phyloP scores from a whole-genome alignment of 2,113 vertebrate genomes.

The Pungitius pungitius region DNA sequence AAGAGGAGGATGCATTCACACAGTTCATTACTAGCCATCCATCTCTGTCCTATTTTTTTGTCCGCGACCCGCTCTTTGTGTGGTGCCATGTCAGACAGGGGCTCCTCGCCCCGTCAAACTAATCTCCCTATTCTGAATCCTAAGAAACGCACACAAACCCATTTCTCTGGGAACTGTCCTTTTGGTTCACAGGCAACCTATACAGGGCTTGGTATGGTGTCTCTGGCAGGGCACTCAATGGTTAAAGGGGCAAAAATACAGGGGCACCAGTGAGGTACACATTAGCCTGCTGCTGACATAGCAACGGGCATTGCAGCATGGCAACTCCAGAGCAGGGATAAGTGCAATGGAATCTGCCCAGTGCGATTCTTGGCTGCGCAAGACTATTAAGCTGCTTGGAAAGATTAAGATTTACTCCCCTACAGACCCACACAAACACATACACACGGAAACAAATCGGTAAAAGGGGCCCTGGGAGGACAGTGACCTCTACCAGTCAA shows the following conservation, averaged over 20 bases:
- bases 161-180: slow-evolving; percentile 45
- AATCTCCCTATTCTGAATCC: slow-evolving; percentile 59
- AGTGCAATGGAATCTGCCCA: slow-evolving; percentile 59
- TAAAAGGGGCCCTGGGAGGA: slow-evolving; percentile 68
- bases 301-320: slow-evolving; percentile 65
- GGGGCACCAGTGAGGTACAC: slow-evolving; percentile 52
- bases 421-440: slow-evolving; percentile 51
- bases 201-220: slow-evolving; percentile 31
- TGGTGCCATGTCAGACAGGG: slow-evolving; percentile 48
- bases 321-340: slow-evolving; percentile 63
- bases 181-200: slow-evolving; percentile 57
- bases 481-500: slow-evolving; percentile 70
- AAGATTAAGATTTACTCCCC: slow-evolving; percentile 69
- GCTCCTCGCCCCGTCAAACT: slow-evolving; percentile 53
- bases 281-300: slow-evolving; percentile 60
- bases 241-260: slow-evolving; percentile 47
- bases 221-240: slow-evolving; percentile 40
- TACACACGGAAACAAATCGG: slow-evolving; percentile 55
- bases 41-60: slow-evolving; percentile 54
- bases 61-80: slow-evolving; percentile 50
- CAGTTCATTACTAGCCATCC: slow-evolving; percentile 60
- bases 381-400: slow-evolving; percentile 61
- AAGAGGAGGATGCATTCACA: slow-evolving; percentile 55
- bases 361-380: slow-evolving; percentile 51
- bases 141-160: slow-evolving; percentile 32